Conservation (phyloP, 2,888 invertebrate species). For the Rotaria magnacalcarata region DNA sequence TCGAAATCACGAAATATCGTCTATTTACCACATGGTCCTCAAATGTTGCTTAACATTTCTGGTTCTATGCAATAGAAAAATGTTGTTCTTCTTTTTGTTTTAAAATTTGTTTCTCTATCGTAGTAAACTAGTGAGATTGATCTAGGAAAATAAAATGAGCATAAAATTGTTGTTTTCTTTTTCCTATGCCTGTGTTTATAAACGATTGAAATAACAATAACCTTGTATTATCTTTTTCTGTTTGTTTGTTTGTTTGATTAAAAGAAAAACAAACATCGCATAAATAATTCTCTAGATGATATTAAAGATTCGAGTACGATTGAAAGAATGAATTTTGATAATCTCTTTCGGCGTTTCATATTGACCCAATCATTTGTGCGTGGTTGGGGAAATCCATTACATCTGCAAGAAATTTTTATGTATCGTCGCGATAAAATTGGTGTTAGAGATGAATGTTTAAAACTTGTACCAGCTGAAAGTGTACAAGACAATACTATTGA, state of each 20-base stretch:
- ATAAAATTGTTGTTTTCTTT: neutral
- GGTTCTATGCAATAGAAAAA: neutral
- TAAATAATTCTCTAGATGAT: neutral
- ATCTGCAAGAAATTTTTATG: slow-evolving; percentile 4
- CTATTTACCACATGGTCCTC: slow-evolving; percentile 84
- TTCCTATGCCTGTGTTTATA: neutral
- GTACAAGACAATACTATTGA: neutral
- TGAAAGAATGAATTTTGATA: slow-evolving; percentile 17
- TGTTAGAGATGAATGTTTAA: slow-evolving; percentile 12
- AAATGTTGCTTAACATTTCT: slow-evolving; percentile 67
- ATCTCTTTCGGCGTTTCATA: slow-evolving; percentile 12
- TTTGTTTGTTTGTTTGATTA: neutral
- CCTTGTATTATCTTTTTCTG: neutral
- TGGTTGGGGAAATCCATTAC: slow-evolving; percentile 14
- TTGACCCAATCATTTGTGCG: slow-evolving; percentile 10
- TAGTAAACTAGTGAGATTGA: neutral
- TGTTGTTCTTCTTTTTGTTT: neutral
- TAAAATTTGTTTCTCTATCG: neutral
- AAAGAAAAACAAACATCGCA: neutral
- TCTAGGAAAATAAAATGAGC: neutral
- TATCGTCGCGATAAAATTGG: slow-evolving; percentile 20
- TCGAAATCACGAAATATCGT: slow-evolving; percentile 87
- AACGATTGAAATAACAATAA: neutral
- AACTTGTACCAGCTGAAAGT: slow-evolving; percentile 6
- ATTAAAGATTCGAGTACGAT: neutral